Conservation (phyloP, 2,113 vertebrate species). For the Chaenogobius annularis region DNA sequence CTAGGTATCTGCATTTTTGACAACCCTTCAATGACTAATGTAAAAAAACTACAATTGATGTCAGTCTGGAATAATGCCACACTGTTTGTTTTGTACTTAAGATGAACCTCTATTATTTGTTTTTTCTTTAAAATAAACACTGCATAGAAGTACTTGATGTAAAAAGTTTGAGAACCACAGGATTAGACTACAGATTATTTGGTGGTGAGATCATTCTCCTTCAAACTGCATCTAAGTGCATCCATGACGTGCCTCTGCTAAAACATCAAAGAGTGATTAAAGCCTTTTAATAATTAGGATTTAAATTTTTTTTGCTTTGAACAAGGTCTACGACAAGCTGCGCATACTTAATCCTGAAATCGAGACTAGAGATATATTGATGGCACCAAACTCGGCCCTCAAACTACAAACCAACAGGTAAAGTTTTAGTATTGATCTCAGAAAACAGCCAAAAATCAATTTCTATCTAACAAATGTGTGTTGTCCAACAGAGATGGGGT, state of each 20-base stretch:
- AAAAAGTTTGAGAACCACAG: not conserved
- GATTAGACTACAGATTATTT: slow-evolving; percentile 56
- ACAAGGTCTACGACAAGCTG: slow-evolving; percentile 90
- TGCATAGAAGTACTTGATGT: slow-evolving; percentile 12
- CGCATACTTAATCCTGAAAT: slow-evolving; percentile 81
- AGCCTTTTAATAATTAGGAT: slow-evolving; percentile 42
- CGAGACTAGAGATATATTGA: slow-evolving; percentile 81
- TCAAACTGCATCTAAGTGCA: slow-evolving; percentile 47
- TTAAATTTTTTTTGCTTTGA: slow-evolving; percentile 46
- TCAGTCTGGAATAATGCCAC: too few relatives aligned
- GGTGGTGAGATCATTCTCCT: slow-evolving; percentile 38
- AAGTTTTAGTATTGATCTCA: slow-evolving; percentile 11
- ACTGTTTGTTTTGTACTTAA: too few relatives aligned
- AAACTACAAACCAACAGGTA: slow-evolving; percentile 79
- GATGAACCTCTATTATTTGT: too few relatives aligned
- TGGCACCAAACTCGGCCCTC: slow-evolving; percentile 78
- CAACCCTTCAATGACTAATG: too few relatives aligned
- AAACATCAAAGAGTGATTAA: slow-evolving; percentile 54
- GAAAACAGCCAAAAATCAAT: not conserved
- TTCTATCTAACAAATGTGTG: not conserved
- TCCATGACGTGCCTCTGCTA: slow-evolving; percentile 24
- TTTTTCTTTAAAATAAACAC: too few relatives aligned
- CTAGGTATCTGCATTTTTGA: not conserved
- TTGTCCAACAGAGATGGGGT: slow-evolving; percentile 78
- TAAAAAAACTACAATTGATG: not conserved